A percentile compares a stretch with the other conserved stretches of the same genome.
These are phyloP conservation scores for Microplitis deprimator DNA, from an alignment of 2,888 invertebrate species.

Conservation along the genomic window DNA sequence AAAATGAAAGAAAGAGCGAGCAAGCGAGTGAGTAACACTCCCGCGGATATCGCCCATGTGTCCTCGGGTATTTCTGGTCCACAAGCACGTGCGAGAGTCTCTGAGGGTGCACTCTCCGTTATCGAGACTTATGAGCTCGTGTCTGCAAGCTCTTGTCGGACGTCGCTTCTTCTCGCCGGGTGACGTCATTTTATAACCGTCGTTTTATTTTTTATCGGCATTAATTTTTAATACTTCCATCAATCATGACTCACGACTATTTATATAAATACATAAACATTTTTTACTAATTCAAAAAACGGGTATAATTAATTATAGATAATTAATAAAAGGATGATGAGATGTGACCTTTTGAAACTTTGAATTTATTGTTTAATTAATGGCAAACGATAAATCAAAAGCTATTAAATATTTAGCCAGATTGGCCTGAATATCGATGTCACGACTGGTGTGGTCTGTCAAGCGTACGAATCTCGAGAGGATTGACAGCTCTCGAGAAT, in stretches of 20 bases:
- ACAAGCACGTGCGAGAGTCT: constrained; percentile 47
- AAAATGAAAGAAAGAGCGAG: constrained; percentile 6
- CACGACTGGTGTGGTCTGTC: constrained; percentile 35
- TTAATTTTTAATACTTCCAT: neutral
- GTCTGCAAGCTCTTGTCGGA: constrained; percentile 59
- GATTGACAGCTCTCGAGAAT: constrained; percentile 60
- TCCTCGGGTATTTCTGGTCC: constrained; percentile 59
- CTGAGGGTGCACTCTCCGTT: constrained; percentile 50
- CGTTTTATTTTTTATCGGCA: neutral
- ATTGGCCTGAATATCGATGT: constrained; percentile 28
- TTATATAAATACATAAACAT: neutral
- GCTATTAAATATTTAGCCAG: neutral
- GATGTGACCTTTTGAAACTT: neutral
- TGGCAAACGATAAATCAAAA: constrained; percentile 23
- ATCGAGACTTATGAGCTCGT: constrained; percentile 52
- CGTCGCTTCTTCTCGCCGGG: constrained; percentile 60
- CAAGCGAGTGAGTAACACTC: constrained; percentile 6
- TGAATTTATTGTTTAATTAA: neutral
- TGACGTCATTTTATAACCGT: constrained; percentile 35
- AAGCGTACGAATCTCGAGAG: constrained; percentile 26
- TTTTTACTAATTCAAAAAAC: neutral
- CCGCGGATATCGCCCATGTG: constrained; percentile 33
- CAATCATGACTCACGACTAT: neutral
- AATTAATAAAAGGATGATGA: neutral
- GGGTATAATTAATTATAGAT: neutral